These are phyloP conservation scores for Antrozous pallidus DNA, from an alignment of 2,797 vertebrate genomes.

Conservation along the genomic window DNA sequence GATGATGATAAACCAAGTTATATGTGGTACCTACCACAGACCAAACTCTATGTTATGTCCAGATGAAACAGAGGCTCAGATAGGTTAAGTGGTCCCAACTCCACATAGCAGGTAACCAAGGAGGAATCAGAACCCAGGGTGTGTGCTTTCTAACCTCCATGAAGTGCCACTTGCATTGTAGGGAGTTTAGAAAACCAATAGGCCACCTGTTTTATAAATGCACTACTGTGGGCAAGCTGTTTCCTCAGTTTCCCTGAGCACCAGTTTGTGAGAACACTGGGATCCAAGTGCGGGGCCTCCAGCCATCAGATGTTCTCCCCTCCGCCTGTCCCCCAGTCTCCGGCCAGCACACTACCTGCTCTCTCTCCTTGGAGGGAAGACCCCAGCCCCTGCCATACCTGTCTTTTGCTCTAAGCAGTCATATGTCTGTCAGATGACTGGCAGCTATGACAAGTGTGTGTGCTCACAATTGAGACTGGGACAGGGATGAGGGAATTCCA, in stretches of 20 bases:
- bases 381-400: not conserved
- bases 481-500: not conserved
- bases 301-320: not conserved
- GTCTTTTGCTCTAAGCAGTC: not conserved
- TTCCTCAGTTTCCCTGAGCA: not conserved
- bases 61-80: not conserved
- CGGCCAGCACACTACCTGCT: not conserved
- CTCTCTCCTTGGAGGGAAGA: not conserved
- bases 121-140: not conserved
- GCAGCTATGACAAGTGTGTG: not conserved
- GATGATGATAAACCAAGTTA: not conserved
- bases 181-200: not conserved
- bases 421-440: not conserved
- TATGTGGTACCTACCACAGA: not conserved
- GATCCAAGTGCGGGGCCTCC: not conserved
- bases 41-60: not conserved
- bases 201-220: not conserved
- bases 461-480: not conserved
- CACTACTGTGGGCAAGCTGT: not conserved
- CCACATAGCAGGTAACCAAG: not conserved
- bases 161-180: not conserved
- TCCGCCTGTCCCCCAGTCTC: rapidly evolving
- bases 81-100: not conserved
- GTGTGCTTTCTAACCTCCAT: not conserved
- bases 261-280: rapidly evolving